Evolutionary conservation across 2,888 invertebrate genomes (phyloP).

Genomic region (Drosophila basisetae): DNA sequence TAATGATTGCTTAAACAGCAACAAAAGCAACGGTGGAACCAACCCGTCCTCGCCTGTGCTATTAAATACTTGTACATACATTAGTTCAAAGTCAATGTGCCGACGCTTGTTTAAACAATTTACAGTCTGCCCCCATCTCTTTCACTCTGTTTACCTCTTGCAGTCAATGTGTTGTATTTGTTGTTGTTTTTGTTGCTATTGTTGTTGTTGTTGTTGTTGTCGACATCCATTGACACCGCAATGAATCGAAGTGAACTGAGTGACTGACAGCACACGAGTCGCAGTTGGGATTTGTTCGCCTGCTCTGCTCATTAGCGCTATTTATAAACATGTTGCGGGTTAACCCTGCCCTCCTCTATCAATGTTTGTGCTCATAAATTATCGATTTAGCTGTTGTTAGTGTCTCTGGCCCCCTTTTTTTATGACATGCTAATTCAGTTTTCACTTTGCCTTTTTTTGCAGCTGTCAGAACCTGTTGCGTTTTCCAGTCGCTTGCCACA

Average conservation of each 20-base stretch:
- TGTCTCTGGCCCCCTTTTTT: conserved; percentile 19
- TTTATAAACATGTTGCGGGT: conserved; percentile 74
- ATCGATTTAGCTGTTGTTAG: conserved; percentile 65
- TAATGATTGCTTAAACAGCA: conserved; percentile 57
- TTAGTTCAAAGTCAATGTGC: conserved; percentile 70
- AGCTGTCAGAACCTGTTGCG: conserved; percentile 48
- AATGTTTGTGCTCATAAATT: conserved; percentile 73
- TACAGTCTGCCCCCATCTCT: conserved; percentile 45
- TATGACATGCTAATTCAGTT: conserved; percentile 68
- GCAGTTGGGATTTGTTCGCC: conserved; percentile 29
- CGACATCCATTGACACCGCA: conserved; percentile 49
- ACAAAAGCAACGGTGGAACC: conserved; percentile 6
- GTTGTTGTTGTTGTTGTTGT: conserved; percentile 14
- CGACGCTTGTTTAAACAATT: conserved; percentile 78
- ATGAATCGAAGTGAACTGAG: conserved; percentile 47
- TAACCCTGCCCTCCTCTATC: conserved; percentile 5
- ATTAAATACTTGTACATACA: conserved; percentile 20
- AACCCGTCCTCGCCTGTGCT: background rate
- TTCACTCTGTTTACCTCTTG: background rate
- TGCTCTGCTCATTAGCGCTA: conserved; percentile 68
- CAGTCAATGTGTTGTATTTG: conserved; percentile 8
- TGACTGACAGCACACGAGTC: conserved; percentile 37
- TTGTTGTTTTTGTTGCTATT: conserved; percentile 15
- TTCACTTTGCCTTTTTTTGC: conserved; percentile 36
- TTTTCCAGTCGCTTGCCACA: conserved; percentile 45